Base-by-base conservation (phyloP, 2,113 vertebrate genomes). In the Microcebus ravelobensis region DNA sequence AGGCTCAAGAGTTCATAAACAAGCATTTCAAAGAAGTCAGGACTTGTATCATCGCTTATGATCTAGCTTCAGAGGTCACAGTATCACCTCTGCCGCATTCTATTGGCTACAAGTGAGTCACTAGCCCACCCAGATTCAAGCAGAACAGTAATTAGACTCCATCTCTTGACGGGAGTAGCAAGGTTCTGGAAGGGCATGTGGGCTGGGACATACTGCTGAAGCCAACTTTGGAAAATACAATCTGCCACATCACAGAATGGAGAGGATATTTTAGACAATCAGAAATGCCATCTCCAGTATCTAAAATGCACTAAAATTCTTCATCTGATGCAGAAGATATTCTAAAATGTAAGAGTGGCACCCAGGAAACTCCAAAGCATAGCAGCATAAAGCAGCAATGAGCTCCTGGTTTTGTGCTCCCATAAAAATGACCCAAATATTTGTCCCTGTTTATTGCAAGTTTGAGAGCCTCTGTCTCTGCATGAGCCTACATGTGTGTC, bases 391-490 rank as follows among this genome's bases (percentile, higher is more conserved):
- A 14, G 90, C 68, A 87, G 57, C 76, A 55, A n/a, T 39, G 52
- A 92, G 80, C 36, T 67, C 70, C 55, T 59, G 63, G 71, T 76
- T 94, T 79, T 96, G 85, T 77, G 52, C n/a, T 81, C 87, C 93
- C 89, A 92, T 96, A 95, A 97, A 98, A 95, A 96, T 94, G 96
- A 91, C 98, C 96, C 97, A 97, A 98, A 96, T 97, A 96, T 97
- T 93, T 97, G 96, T 97, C 90, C 84, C 63, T 95, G 94, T 94
- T 98, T 97, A 96, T 97, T 95, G 83, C 31, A 5, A 95, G 34
- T 93, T 93, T 96, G 93, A 96, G 95, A 95, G 84, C 87, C 70
- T 95, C 95, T 88, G 91, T 92, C 89, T 85, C 89, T 34, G 34
- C 57, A 25, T 82, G 87, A 93, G 92, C 61, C 55, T 15, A 57